Evolutionary conservation across 2,113 vertebrate genomes (phyloP).

Genomic region (Tragelaphus buxtoni): DNA sequence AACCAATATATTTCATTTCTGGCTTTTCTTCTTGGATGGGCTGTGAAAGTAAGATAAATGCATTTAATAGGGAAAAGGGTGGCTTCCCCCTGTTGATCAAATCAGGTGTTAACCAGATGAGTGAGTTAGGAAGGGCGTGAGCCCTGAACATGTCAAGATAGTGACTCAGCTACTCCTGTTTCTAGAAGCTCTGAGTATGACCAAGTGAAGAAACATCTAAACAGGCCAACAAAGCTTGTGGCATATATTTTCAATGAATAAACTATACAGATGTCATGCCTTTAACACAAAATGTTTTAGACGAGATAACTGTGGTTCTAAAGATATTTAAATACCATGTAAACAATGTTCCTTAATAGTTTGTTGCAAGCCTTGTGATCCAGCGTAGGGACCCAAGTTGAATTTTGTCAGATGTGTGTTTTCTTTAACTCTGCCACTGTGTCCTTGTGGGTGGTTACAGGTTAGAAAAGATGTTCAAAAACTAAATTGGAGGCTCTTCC

Average conservation of each 20-base stretch:
- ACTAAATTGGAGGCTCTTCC: not conserved
- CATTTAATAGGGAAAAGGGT: constrained; percentile 12
- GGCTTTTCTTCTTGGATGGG: constrained; percentile 38
- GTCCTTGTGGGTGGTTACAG: not conserved
- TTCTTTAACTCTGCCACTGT: not conserved
- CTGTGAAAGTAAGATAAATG: constrained; percentile 50
- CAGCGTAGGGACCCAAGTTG: not conserved
- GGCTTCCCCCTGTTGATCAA: constrained; percentile 12
- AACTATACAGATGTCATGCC: not conserved
- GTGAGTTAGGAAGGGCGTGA: not conserved
- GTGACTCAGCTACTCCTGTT: not conserved
- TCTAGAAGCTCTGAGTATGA: not conserved
- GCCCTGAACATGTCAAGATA: not conserved
- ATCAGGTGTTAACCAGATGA: not conserved
- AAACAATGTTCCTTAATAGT: not conserved
- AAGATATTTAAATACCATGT: not conserved
- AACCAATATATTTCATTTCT: constrained; percentile 43
- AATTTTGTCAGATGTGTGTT: not conserved
- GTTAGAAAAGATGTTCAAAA: not conserved
- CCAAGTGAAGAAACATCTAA: not conserved
- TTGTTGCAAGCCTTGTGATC: not conserved
- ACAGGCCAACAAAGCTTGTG: not conserved
- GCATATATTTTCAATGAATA: constrained; percentile 7
- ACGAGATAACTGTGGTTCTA: not conserved
- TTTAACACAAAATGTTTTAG: not conserved